Base-by-base conservation (phyloP, 2,888 invertebrate species). In the Cantharis flavilabris region DNA sequence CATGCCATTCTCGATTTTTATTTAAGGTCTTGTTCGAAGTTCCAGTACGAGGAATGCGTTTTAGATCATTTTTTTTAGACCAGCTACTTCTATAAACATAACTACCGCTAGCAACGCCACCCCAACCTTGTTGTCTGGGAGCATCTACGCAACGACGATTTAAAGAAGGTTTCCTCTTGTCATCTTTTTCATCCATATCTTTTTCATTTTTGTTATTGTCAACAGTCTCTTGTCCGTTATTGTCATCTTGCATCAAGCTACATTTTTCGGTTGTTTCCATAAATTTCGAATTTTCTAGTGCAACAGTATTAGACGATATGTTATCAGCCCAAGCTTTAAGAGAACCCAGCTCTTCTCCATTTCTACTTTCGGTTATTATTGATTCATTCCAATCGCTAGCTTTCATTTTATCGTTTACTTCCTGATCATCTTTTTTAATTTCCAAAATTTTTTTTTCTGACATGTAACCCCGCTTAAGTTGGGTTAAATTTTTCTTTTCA, bases 401-500 rank as follows among this genome's bases (percentile, higher is more conserved):
- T 75, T 72, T 71, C 80, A 82, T 78, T 75, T 80, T 83, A 76
- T 84, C 84, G 14, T 77, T 77, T 23, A 80, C 79, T 76, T 84
- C 65, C 9, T 67, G 84, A 9, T 84, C 84, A 62, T 84, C 85
- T 74, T 83, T 84, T 70, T 84, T 85, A 3, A 78, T 70, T 20
- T 86, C 82, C 72, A 82, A 70, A 49, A 82, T 81, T 73, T 85
- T 84, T 72, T 86, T 85, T 49, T 86, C 85, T 3, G 81, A 81
- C 73, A 84, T 80, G 70, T 84, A 84, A 9, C 87, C 87, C n/a
- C 90, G 88, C 81, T 91, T 91, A 78, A 90, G 81, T 80, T 90
- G 90, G 3, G 90, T 91, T 75, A 91, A 85, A 80, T 87, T 89
- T 18, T 90, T 86, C 78, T 90, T 90, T 79, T 90, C 90, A 30